A percentile compares a stretch with the other conserved stretches of the same genome.
Conservation (phyloP, 2,888 invertebrate species). For the Mimumesa dahlbomi region DNA sequence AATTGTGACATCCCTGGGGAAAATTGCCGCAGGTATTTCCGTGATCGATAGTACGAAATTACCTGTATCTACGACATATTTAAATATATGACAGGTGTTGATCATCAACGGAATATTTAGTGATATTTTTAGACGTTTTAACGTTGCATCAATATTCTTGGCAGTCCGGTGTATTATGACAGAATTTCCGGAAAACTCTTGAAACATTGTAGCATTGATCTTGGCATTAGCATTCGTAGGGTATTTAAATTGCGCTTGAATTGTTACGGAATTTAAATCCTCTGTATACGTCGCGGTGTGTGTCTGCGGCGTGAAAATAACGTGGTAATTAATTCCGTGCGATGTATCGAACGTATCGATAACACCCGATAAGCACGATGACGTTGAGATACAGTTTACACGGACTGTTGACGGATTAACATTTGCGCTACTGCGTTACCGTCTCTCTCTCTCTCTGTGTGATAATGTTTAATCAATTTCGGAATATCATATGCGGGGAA, state of each 20-base stretch:
- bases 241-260: background rate
- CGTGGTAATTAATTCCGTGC: no score
- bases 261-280: background rate
- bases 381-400: background rate
- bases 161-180: background rate
- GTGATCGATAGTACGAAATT: no score
- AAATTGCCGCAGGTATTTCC: no score
- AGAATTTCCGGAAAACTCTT: background rate
- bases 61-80: no score
- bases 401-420: conserved; percentile 41
- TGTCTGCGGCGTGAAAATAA: no score
- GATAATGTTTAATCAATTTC: conserved; percentile 32
- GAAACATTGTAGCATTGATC: conserved; percentile 26
- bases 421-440: conserved; percentile 34
- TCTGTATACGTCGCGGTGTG: no score
- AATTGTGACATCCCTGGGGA: no score
- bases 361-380: no score
- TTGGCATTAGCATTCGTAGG: conserved; percentile 20
- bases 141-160: background rate
- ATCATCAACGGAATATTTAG: no score
- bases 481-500: conserved; percentile 7
- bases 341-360: no score
- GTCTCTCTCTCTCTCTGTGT: conserved; percentile 5
- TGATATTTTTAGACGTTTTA: no score
- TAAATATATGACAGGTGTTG: no score